Evolutionary conservation across 1,140 invertebrate genomes (phyloP), one percentile per base, ranked within the genome.

Genomic region (Polyergus mexicanus): DNA sequence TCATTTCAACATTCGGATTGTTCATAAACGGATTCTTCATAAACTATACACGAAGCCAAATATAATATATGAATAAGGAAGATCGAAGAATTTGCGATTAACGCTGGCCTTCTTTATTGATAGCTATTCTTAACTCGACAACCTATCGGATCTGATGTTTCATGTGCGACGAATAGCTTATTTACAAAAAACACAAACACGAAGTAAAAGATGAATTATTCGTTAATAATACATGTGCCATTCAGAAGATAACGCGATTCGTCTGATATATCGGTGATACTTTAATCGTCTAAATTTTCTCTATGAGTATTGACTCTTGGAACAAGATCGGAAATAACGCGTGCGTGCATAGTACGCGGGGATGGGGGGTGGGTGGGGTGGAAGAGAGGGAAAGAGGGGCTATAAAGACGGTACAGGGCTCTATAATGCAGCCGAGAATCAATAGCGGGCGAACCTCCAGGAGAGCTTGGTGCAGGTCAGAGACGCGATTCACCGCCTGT

Each of bases 401-500:
- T 41, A 51, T 47, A 80, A 68, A 85, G 75, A 80, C 51, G 56
- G 47, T 32, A 58, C 28, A 60, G 16, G 60, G 85, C 65, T 68
- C 63, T 72, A 56, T 77, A 85, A 58, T 80, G 86, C 80, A 71
- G 28, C 51, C 69, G 71, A 65, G 84, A 87, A 87, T 87, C 86
- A 84, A 87, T 87, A 87, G 72, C 86, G 68, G 72, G 66, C 63
- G 71, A 84, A 72, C 78, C 85, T 86, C 78, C 77, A 86, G 58
- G 54, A 86, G 78, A 86, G 78, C 28, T 86, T 85, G 86, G 66
- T 88, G 66, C 86, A 88, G 86, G 74, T 85, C 86, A 80, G 75
- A 76, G 58, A 88, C 77, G 47, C 54, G 68, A 72, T n/a, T 81
- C 78, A 32, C 25, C 25, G 25, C 25, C 1, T 28, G 25, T 28